Evolutionary conservation across 1,140 invertebrate genomes (phyloP).

Genomic region (Choristoneura fumiferana): DNA sequence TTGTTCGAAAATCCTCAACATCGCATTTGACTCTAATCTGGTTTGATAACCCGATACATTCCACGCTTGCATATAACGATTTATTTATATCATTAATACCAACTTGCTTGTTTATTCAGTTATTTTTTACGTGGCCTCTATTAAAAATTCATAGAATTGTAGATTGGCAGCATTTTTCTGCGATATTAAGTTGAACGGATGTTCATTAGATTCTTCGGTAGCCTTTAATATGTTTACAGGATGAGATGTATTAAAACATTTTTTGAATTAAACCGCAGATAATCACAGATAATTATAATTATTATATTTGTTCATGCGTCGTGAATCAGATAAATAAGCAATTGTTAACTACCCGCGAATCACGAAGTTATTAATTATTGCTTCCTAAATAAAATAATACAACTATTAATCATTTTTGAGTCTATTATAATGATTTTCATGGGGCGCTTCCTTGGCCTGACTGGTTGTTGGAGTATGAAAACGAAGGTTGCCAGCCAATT

Average conservation of each 20-base stretch:
- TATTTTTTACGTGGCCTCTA: not conserved
- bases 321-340: too few species aligned
- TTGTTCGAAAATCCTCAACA: too few species aligned
- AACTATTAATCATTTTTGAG: not conserved
- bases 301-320: too few species aligned
- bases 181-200: not conserved
- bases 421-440: not conserved
- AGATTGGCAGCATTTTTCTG: not conserved
- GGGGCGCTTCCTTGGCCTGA: constrained; percentile 6
- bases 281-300: too few species aligned
- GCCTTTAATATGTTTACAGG: too few species aligned
- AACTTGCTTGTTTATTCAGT: not conserved
- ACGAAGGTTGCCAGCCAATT: not conserved
- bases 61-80: not conserved
- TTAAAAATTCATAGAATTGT: not conserved
- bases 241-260: too few species aligned
- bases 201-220: not conserved
- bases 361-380: not conserved
- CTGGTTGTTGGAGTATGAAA: constrained; percentile 6
- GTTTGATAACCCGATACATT: too few species aligned
- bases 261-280: too few species aligned
- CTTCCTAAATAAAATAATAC: not conserved
- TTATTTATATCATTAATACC: constrained; percentile 1
- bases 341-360: too few species aligned
- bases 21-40: too few species aligned